Conservation (phyloP, 2,797 vertebrate genomes). For the Sebastes minor region DNA sequence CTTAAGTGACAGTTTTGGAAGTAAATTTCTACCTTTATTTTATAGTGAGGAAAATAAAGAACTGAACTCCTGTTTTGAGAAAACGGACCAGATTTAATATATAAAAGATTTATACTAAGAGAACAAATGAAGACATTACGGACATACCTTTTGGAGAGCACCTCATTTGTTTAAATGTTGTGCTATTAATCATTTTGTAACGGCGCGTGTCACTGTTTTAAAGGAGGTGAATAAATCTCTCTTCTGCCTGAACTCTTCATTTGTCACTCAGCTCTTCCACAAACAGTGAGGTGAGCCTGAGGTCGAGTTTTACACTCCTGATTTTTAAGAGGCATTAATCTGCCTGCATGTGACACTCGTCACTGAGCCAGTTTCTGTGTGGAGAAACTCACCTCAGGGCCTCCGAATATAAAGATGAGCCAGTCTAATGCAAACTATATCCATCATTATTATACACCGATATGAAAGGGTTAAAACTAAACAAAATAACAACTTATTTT, state of each 20-base stretch:
- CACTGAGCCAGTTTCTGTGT: neutral
- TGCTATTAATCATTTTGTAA: neutral
- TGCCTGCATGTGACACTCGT: neutral
- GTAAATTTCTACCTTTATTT: too few species aligned
- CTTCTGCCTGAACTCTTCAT: neutral
- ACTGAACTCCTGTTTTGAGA: neutral
- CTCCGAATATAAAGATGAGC: neutral
- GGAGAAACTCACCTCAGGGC: neutral
- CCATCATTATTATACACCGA: fast-evolving
- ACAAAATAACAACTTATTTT: neutral
- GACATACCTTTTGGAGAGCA: too few species aligned
- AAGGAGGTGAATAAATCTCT: neutral
- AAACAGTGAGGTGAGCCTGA: neutral
- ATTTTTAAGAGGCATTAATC: conserved; percentile 10
- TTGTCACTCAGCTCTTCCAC: conserved; percentile 1
- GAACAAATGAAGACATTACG: neutral
- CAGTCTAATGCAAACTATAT: neutral
- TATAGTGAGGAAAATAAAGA: too few species aligned
- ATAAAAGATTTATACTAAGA: neutral
- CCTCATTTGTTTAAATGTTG: neutral
- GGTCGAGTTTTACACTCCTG: neutral
- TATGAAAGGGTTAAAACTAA: neutral
- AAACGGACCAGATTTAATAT: neutral
- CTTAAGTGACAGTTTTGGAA: too few species aligned
- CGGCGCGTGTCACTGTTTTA: neutral